Conservation (phyloP, 2,113 vertebrate species). For the Ellobius talpinus region DNA sequence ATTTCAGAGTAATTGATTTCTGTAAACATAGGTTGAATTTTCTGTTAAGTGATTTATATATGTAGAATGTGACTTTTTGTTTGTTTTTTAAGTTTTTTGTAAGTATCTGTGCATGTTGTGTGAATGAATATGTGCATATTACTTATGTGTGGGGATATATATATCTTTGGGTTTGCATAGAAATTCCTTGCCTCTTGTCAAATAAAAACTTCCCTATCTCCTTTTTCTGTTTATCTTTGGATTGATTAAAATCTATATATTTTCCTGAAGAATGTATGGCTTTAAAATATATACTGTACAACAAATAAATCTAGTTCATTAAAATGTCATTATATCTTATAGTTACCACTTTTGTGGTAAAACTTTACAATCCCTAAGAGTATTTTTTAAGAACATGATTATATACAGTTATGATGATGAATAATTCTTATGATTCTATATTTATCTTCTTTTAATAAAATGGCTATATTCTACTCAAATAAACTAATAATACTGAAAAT, state of each 20-base stretch:
- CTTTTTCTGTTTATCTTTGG: neutral
- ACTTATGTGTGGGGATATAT: no score
- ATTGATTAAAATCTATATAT: neutral
- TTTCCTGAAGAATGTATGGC: neutral
- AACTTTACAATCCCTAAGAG: neutral
- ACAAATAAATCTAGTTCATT: neutral
- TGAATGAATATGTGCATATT: neutral
- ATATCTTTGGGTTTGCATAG: neutral
- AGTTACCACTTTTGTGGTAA: neutral
- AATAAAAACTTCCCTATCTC: neutral
- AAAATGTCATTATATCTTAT: neutral
- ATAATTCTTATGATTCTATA: neutral
- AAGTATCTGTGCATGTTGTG: neutral
- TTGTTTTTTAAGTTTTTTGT: neutral
- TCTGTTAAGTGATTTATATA: neutral
- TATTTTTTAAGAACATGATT: neutral
- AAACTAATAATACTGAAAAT: neutral
- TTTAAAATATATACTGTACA: neutral
- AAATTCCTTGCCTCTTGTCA: neutral
- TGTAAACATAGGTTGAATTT: neutral
- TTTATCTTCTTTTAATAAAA: neutral
- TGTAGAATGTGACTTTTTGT: neutral
- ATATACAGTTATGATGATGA: neutral
- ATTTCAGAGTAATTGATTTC: constrained; percentile 35
- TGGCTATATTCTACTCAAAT: neutral